phyloP scores from a whole-genome alignment of 2,113 vertebrate genomes.

The Cynoglossus semilaevis region DNA sequence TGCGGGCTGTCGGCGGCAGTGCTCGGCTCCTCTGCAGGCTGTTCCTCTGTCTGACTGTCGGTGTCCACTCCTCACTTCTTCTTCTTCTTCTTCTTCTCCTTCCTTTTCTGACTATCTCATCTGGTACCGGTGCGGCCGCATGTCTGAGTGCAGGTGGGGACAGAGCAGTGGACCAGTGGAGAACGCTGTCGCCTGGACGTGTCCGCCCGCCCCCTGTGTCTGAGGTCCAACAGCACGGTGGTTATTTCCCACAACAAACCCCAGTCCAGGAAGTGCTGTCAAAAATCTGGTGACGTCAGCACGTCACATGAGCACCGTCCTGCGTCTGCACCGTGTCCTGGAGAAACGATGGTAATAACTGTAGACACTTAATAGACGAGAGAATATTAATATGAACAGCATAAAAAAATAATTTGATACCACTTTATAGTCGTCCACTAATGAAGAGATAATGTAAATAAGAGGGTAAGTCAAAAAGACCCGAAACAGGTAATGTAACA shows the following conservation, averaged over 20 bases:
- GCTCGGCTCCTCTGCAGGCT: slow-evolving; percentile 42
- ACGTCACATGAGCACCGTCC: slow-evolving; percentile 36
- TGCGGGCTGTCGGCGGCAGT: no score
- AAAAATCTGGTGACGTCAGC: slow-evolving; percentile 72
- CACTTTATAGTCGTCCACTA: no score
- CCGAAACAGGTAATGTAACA: no score
- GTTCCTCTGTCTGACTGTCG: slow-evolving; percentile 31
- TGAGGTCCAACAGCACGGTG: slow-evolving; percentile 32
- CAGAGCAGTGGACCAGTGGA: background rate
- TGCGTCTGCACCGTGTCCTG: background rate
- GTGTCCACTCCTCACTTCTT: slow-evolving; percentile 15
- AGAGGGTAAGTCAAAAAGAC: no score
- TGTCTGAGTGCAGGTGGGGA: slow-evolving; percentile 19
- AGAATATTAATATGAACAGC: no score
- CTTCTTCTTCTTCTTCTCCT: no score
- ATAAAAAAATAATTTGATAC: no score
- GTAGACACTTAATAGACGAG: no score
- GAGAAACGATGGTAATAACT: no score
- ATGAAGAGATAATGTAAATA: no score
- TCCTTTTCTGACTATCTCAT: slow-evolving; percentile 18
- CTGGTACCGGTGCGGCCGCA: slow-evolving; percentile 42
- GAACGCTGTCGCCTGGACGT: slow-evolving; percentile 12
- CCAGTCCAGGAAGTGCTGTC: slow-evolving; percentile 79
- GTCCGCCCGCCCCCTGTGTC: background rate
- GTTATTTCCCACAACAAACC: slow-evolving; percentile 74